Conservation (phyloP, 2,888 invertebrate species). For the Eurois occulta region DNA sequence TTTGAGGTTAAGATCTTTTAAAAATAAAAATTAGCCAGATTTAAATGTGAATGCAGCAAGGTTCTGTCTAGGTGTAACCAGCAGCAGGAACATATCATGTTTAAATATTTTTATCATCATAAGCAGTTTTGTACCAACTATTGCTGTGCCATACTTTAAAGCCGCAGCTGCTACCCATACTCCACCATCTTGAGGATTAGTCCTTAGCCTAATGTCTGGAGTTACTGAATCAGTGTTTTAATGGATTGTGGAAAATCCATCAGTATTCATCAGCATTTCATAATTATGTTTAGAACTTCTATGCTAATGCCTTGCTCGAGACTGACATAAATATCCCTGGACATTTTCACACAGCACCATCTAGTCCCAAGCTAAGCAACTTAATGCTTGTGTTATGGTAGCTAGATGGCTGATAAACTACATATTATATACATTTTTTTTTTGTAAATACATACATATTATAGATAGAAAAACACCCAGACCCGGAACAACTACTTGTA, state of each 20-base stretch:
- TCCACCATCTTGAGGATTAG: neutral
- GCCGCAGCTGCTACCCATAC: neutral
- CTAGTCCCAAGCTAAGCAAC: too few species aligned
- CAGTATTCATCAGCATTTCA: neutral
- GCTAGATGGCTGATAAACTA: too few species aligned
- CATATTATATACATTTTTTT: too few species aligned
- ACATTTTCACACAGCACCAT: too few species aligned
- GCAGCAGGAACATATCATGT: neutral
- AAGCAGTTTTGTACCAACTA: neutral
- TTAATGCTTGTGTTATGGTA: too few species aligned
- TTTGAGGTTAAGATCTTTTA: neutral
- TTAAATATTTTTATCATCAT: neutral
- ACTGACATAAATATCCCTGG: too few species aligned
- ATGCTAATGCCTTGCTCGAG: neutral
- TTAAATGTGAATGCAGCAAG: neutral
- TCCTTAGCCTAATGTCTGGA: neutral
- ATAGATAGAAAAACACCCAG: too few species aligned
- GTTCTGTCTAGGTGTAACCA: neutral
- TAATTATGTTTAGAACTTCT: neutral
- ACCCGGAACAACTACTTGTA: too few species aligned
- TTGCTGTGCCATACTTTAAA: neutral
- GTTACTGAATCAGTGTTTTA: neutral
- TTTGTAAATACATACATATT: too few species aligned
- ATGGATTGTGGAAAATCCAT: neutral
- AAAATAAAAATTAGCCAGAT: neutral